A percentile compares a stretch with the other conserved stretches of the same genome.
phyloP scores from a whole-genome alignment of 2,888 invertebrate genomes.

The Clitarchus hookeri region DNA sequence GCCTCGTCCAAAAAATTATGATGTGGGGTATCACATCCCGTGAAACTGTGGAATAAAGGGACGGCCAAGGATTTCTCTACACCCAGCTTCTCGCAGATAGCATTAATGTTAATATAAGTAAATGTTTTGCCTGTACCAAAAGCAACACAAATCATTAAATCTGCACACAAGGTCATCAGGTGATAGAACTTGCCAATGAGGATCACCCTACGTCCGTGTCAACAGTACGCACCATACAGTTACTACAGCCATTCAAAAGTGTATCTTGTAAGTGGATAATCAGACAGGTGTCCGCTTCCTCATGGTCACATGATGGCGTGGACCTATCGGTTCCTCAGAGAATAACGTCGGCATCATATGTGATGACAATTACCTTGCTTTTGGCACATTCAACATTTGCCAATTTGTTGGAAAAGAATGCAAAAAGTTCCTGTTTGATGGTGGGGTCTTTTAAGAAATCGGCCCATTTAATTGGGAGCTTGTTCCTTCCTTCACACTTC shows the following conservation, averaged over 20 bases:
- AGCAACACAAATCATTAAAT: not conserved
- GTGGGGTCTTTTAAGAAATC: too few species aligned
- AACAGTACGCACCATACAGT: not conserved
- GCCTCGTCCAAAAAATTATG: too few species aligned
- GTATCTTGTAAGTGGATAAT: slow-evolving; percentile 21
- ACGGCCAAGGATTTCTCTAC: too few species aligned
- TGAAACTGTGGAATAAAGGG: too few species aligned
- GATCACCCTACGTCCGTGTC: too few species aligned
- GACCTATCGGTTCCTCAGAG: too few species aligned
- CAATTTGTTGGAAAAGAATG: slow-evolving; percentile 1
- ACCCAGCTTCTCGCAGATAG: too few species aligned
- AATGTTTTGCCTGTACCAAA: not conserved
- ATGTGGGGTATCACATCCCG: too few species aligned
- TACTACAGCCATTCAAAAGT: not conserved
- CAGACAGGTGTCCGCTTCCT: not conserved
- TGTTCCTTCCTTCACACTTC: too few species aligned
- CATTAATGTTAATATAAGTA: too few species aligned
- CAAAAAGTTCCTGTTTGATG: not conserved
- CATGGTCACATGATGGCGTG: not conserved
- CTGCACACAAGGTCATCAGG: slow-evolving; percentile 22
- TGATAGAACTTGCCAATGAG: not conserved
- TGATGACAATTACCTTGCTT: slow-evolving; percentile 17
- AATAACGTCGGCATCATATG: too few species aligned
- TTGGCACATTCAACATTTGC: slow-evolving; percentile 10
- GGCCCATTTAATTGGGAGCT: too few species aligned